These are phyloP conservation scores for Lasioglossum pauxillum DNA, from an alignment of 2,888 invertebrate species.

Conservation along the genomic window DNA sequence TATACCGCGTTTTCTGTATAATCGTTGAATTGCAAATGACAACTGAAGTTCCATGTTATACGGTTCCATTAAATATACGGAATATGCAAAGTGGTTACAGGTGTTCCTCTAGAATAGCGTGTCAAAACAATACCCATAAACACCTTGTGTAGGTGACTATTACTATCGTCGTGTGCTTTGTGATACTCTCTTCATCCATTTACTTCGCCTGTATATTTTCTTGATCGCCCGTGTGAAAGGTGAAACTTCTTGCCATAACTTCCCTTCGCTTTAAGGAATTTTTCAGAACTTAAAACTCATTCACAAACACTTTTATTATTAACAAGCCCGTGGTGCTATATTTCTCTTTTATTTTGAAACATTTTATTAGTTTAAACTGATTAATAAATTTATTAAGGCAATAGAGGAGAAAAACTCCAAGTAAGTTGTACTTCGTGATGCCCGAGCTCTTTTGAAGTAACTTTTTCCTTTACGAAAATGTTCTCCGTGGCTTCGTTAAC, in stretches of 20 bases:
- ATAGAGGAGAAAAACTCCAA: not conserved
- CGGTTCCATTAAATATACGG: constrained; percentile 14
- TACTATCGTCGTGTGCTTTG: not conserved
- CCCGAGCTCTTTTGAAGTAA: too few relatives aligned
- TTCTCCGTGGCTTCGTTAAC: too few relatives aligned
- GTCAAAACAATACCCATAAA: constrained; percentile 12
- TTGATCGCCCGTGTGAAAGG: not conserved
- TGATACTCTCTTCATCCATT: constrained; percentile 29
- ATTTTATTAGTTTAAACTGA: too few relatives aligned
- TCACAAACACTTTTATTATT: not conserved
- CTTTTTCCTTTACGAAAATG: too few relatives aligned
- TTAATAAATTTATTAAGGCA: too few relatives aligned
- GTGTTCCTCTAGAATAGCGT: constrained; percentile 19
- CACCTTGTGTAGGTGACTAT: constrained; percentile 1
- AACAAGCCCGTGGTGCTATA: not conserved
- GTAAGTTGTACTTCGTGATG: too few relatives aligned
- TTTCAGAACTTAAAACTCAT: not conserved
- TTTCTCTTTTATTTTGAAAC: too few relatives aligned
- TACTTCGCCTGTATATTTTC: constrained; percentile 20
- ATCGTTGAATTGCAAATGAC: not conserved
- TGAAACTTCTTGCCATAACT: not conserved
- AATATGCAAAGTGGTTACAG: constrained; percentile 42
- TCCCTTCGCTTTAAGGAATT: not conserved
- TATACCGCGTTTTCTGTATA: not conserved
- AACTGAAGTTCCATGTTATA: constrained; percentile 17